Conservation (phyloP, 2,113 vertebrate species). For the Stomatorhinus ivindoensis region DNA sequence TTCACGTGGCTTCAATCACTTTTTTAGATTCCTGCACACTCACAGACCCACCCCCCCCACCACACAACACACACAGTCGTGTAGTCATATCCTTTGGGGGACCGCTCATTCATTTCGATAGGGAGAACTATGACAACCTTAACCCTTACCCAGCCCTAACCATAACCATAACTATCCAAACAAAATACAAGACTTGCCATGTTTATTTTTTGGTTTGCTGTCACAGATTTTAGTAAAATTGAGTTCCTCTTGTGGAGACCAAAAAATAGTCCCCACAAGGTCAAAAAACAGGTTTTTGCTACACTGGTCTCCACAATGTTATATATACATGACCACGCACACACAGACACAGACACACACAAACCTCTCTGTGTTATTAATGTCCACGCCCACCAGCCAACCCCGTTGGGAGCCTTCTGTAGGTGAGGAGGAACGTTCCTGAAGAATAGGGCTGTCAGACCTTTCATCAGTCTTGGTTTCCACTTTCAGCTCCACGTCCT, state of each 20-base stretch:
- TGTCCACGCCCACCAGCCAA: slow-evolving; percentile 86
- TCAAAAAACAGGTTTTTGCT: neutral
- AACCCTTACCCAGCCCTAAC: neutral
- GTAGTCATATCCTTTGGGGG: neutral
- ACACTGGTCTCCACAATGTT: slow-evolving; percentile 43
- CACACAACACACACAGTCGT: neutral
- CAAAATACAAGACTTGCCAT: neutral
- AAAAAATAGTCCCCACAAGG: neutral
- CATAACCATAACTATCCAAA: neutral
- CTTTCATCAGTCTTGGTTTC: slow-evolving; percentile 77
- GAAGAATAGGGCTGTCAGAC: slow-evolving; percentile 80
- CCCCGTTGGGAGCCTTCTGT: slow-evolving; percentile 72
- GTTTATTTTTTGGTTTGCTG: neutral
- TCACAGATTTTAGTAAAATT: neutral
- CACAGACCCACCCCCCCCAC: neutral
- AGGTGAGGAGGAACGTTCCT: slow-evolving; percentile 76
- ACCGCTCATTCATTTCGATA: neutral
- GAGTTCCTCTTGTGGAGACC: neutral
- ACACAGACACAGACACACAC: neutral
- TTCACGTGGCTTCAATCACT: neutral
- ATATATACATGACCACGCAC: neutral
- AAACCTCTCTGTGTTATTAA: slow-evolving; percentile 81
- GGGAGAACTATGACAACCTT: neutral
- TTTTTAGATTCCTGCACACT: neutral
- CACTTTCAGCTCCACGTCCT: slow-evolving; percentile 56